Evolutionary conservation across 2,113 vertebrate genomes (phyloP).

Genomic region (Lampris incognitus): DNA sequence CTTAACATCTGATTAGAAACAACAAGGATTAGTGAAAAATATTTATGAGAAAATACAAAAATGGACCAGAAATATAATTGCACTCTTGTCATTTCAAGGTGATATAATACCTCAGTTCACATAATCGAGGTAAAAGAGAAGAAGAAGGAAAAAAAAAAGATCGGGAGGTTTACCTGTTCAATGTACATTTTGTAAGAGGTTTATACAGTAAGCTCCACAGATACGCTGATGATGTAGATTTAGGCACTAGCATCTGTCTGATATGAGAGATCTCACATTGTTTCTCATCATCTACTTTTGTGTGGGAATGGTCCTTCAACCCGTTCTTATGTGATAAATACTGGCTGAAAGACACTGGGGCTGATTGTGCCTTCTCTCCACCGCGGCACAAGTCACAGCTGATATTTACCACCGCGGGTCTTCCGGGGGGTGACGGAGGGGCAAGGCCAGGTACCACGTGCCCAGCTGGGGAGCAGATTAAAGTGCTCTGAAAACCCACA

Average conservation of each 20-base stretch:
- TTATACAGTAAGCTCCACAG: neutral
- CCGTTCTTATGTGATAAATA: slow-evolving; percentile 30
- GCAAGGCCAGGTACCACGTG: slow-evolving; percentile 80
- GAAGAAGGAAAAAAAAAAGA: neutral
- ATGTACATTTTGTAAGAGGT: slow-evolving; percentile 19
- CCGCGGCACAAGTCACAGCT: slow-evolving; percentile 57
- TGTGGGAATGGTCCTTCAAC: slow-evolving; percentile 35
- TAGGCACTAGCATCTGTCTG: neutral
- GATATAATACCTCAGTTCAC: too few species aligned
- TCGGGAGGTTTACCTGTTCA: neutral
- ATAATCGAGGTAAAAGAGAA: too few species aligned
- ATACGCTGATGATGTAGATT: slow-evolving; percentile 15
- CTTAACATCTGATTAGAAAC: neutral
- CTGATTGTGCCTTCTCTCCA: slow-evolving; percentile 49
- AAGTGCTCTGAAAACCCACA: slow-evolving; percentile 78
- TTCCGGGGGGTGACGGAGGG: slow-evolving; percentile 70
- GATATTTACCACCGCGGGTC: slow-evolving; percentile 74
- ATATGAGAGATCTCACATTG: slow-evolving; percentile 4
- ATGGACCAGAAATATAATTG: slow-evolving; percentile 14
- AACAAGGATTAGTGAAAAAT: neutral
- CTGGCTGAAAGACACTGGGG: slow-evolving; percentile 47
- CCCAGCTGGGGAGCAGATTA: slow-evolving; percentile 80
- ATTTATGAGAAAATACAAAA: slow-evolving; percentile 1
- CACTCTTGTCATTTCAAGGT: neutral
- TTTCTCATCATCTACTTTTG: neutral